A percentile compares a stretch with the other conserved stretches of the same genome.
Evolutionary conservation across 2,888 invertebrate species (phyloP).

Genomic region (Lochmaea crataegi): DNA sequence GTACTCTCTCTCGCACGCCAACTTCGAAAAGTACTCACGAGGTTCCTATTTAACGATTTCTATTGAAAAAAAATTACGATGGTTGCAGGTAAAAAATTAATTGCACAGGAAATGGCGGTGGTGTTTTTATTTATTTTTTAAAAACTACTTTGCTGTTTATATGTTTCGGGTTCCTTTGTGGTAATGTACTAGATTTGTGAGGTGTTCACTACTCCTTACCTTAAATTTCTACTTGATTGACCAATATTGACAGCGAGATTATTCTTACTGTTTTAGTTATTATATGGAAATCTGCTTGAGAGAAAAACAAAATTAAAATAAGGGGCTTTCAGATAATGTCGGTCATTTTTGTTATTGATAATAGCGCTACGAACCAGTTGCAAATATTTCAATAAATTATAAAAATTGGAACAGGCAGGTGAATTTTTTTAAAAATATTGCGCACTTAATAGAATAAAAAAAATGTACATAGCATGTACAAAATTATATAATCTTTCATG

Average conservation of each 20-base stretch:
- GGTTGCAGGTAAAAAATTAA: slow-evolving; percentile 22
- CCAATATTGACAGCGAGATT: no score
- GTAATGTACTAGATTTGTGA: neutral
- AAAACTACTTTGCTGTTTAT: neutral
- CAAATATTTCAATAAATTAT: neutral
- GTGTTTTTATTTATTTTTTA: neutral
- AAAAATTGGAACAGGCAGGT: neutral
- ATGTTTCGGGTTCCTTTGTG: neutral
- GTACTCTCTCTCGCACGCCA: slow-evolving; percentile 39
- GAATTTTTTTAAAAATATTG: neutral
- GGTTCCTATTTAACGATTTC: slow-evolving; percentile 43
- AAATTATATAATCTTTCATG: neutral
- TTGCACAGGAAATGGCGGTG: slow-evolving; percentile 29
- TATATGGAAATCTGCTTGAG: no score
- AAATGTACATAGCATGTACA: neutral
- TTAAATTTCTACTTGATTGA: no score
- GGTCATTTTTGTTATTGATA: neutral
- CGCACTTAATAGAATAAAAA: neutral
- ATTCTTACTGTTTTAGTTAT: no score
- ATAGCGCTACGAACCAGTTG: neutral
- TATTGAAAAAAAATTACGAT: slow-evolving; percentile 30
- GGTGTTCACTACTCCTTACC: no score
- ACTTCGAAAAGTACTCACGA: slow-evolving; percentile 36
- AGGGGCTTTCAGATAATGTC: neutral
- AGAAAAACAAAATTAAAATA: neutral